These are phyloP conservation scores for Monomorium pharaonis DNA, from an alignment of 1,140 invertebrate genomes.

Conservation along the genomic window DNA sequence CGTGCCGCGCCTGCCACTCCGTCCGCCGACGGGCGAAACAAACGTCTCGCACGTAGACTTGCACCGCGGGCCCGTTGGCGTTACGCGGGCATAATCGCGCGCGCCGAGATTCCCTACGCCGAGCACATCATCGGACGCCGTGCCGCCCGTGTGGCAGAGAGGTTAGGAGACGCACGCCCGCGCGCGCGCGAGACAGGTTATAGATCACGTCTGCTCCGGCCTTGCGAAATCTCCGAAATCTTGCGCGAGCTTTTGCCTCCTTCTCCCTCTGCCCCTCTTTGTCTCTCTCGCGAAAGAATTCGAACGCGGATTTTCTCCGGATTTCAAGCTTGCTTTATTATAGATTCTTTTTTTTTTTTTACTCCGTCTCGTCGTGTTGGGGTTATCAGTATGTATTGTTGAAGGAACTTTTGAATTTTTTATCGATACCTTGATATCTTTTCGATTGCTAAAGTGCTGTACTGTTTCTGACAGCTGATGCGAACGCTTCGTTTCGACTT, in stretches of 20 bases:
- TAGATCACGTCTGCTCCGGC: background rate
- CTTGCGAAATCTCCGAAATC: background rate
- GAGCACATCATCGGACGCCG: background rate
- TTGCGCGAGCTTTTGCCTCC: background rate
- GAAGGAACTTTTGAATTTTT: background rate
- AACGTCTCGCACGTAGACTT: slow-evolving; percentile 20
- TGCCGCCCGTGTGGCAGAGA: background rate
- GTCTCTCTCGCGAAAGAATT: background rate
- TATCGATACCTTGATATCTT: background rate
- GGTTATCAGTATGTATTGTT: background rate
- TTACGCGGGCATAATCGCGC: slow-evolving; percentile 33
- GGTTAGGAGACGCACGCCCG: slow-evolving; percentile 17
- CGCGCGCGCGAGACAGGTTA: background rate
- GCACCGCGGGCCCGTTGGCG: background rate
- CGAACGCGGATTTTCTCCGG: background rate
- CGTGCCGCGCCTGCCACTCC: slow-evolving; percentile 47
- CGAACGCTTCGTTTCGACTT: background rate
- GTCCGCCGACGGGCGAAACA: background rate
- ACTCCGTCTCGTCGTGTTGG: background rate
- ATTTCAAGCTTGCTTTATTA: background rate
- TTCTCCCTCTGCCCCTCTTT: background rate
- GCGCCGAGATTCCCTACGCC: background rate
- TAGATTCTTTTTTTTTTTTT: no score
- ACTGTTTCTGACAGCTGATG: background rate
- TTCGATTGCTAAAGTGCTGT: no score